Evolutionary conservation across 2,888 invertebrate genomes (phyloP), one percentile per base, ranked within the genome.

Genomic region (Melanargia galathea): DNA sequence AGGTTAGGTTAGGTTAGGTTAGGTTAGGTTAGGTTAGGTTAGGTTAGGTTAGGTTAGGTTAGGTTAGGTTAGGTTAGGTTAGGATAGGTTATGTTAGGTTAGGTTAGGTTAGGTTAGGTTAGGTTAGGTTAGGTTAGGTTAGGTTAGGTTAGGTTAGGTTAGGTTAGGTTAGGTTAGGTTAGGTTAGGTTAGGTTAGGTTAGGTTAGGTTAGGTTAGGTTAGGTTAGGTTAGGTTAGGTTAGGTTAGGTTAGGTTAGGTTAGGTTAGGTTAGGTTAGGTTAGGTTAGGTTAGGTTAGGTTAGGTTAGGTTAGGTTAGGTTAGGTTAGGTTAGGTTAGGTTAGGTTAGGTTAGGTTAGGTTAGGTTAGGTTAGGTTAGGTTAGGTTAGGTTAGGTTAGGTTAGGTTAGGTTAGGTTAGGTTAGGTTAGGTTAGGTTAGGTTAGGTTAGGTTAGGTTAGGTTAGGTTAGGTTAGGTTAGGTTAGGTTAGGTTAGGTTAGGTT

Each of bases 1-100:
- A 65, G 66, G 66, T 66, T 66, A 66, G 66, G 66, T 64, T 64
- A 66, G 66, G 64, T 64, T 63, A 66, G 64, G 66, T 66, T 66
- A 65, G 65, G 65, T 65, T 65, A 65, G 65, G 65, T 65, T 65
- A 65, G 65, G 65, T 65, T 65, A 65, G 65, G 65, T 65, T 65
- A 65, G 65, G 65, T 65, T 65, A 65, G 65, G 65, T 65, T 65
- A 65, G 65, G 65, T 62, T 63, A 66, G 66, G 66, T 63, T 63
- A 63, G 63, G 66, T 63, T 63, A 63, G 60, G 63, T 63, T 63
- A 63, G 63, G 60, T 61, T 66, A 60, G 59, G 61, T 61, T 64
- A 35, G 62, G 49, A 57, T n/a, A n/a, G n/a, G n/a, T n/a, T n/a
- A n/a, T n/a, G n/a, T n/a, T n/a, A n/a, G n/a, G n/a, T n/a, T n/a